phyloP scores from a whole-genome alignment of 2,113 vertebrate genomes.

The Spizaetus ornatus region DNA sequence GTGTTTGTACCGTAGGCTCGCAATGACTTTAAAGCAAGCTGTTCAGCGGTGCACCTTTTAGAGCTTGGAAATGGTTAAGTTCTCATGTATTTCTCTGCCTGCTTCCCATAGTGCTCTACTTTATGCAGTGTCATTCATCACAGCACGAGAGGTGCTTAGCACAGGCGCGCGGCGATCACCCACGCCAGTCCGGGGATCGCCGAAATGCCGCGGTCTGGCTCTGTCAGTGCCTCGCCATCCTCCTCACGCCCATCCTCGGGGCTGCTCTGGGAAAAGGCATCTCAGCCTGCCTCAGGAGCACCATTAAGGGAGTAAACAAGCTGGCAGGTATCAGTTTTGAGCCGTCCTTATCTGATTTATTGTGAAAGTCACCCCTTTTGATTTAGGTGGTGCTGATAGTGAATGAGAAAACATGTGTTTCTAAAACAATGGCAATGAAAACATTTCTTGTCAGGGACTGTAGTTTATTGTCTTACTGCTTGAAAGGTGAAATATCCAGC shows the following conservation, averaged over 20 bases:
- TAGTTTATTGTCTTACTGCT: constrained; percentile 50
- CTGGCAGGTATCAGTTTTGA: constrained; percentile 61
- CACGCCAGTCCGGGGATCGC: background rate
- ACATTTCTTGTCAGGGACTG: constrained; percentile 46
- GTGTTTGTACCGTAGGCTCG: accelerated
- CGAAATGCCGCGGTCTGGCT: background rate
- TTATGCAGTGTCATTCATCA: constrained; percentile 10
- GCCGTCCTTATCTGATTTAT: constrained; percentile 63
- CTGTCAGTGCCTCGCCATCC: background rate
- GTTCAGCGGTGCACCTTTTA: background rate
- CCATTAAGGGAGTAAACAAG: constrained; percentile 53
- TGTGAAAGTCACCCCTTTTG: constrained; percentile 64
- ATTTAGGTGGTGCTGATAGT: constrained; percentile 61
- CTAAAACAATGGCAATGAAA: constrained; percentile 65
- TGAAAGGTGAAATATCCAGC: constrained; percentile 67
- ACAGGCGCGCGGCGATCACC: background rate
- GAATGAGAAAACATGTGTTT: constrained; percentile 58
- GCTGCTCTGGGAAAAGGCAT: background rate
- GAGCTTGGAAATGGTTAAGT: constrained; percentile 4
- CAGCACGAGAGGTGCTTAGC: background rate
- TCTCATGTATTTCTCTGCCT: background rate
- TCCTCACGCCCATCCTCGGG: background rate
- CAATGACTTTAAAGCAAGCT: background rate
- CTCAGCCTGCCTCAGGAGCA: constrained; percentile 37
- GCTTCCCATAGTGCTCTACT: background rate